Evolutionary conservation across 2,113 vertebrate genomes (phyloP).

Genomic region (Chaetura pelagica): DNA sequence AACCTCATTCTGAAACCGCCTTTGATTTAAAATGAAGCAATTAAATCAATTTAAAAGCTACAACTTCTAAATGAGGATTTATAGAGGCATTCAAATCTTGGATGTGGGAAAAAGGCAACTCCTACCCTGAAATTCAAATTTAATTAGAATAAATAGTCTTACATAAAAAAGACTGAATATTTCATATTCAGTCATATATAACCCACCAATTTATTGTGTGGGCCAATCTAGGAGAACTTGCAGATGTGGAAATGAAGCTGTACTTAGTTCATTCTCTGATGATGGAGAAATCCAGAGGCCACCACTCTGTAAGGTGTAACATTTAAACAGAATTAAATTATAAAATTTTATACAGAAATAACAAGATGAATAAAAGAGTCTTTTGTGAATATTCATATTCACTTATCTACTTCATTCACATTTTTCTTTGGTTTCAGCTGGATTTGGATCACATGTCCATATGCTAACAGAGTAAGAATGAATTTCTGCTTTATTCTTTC

Average conservation of each 20-base stretch:
- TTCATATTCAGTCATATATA: neutral
- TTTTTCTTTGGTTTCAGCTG: neutral
- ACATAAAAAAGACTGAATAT: neutral
- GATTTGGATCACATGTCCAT: neutral
- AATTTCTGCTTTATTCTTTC: neutral
- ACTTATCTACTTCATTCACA: neutral
- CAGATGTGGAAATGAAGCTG: neutral
- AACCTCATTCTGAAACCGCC: neutral
- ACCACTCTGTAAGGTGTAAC: neutral
- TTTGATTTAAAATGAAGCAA: neutral
- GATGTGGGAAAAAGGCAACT: neutral
- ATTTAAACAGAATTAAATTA: neutral
- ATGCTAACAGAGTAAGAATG: neutral
- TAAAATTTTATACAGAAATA: neutral
- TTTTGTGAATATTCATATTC: neutral
- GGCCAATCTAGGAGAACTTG: neutral
- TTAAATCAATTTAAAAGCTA: neutral
- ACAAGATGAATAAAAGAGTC: neutral
- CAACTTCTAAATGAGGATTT: neutral
- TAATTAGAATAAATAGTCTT: neutral
- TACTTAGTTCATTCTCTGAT: neutral
- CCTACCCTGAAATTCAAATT: neutral
- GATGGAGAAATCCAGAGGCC: neutral
- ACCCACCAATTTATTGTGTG: neutral
- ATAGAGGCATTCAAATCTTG: neutral